These are phyloP conservation scores for Passer montanus DNA, from an alignment of 2,113 vertebrate genomes.

Conservation along the genomic window DNA sequence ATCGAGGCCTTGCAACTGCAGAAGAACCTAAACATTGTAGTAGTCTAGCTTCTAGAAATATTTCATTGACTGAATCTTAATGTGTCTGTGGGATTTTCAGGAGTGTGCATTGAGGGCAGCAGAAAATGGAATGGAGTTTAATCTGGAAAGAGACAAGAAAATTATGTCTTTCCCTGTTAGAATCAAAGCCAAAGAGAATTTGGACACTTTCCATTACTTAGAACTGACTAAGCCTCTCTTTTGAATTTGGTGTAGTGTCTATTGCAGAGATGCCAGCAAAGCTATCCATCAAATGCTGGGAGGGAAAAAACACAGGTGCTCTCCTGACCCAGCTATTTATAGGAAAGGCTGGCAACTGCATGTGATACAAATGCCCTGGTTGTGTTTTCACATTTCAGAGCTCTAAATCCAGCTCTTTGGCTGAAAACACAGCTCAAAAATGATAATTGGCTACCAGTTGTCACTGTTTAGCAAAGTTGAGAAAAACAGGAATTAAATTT, in stretches of 20 bases:
- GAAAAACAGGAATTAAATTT: background rate
- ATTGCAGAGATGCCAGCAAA: slow-evolving; percentile 65
- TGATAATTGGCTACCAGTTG: background rate
- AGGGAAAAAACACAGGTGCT: slow-evolving; percentile 62
- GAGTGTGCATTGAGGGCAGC: slow-evolving; percentile 28
- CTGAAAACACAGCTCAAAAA: slow-evolving; percentile 6
- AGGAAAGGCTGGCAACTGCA: slow-evolving; percentile 14
- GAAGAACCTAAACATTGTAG: slow-evolving; percentile 41
- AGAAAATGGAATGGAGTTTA: slow-evolving; percentile 61
- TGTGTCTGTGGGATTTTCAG: slow-evolving; percentile 55
- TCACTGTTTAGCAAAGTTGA: slow-evolving; percentile 17
- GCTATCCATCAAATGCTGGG: slow-evolving; percentile 56
- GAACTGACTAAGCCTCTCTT: slow-evolving; percentile 60
- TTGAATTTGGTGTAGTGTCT: slow-evolving; percentile 63
- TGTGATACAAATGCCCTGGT: slow-evolving; percentile 5
- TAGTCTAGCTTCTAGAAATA: slow-evolving; percentile 51
- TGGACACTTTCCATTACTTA: slow-evolving; percentile 55
- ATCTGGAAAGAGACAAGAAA: slow-evolving; percentile 63
- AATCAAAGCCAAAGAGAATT: slow-evolving; percentile 63
- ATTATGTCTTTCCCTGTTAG: slow-evolving; percentile 60
- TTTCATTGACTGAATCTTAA: slow-evolving; percentile 62
- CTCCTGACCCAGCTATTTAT: slow-evolving; percentile 55
- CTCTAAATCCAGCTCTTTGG: slow-evolving; percentile 23
- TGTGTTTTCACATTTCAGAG: slow-evolving; percentile 32
- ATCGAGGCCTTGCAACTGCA: slow-evolving; percentile 18